phyloP scores from a whole-genome alignment of 2,113 vertebrate species.

The Rutilus rutilus region DNA sequence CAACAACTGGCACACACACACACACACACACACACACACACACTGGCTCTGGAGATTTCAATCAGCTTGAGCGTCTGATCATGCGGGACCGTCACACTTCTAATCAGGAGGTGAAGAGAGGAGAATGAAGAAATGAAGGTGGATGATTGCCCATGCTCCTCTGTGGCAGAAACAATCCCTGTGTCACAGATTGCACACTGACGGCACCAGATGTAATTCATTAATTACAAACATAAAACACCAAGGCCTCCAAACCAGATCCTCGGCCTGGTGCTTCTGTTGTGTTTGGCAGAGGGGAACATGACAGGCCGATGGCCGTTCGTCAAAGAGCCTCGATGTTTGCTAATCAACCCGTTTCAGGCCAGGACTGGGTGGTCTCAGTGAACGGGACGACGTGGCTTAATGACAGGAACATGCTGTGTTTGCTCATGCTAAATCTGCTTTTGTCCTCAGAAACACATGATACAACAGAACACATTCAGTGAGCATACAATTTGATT shows the following conservation, averaged over 20 bases:
- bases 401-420: not conserved
- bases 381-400: not conserved
- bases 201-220: conserved; percentile 81
- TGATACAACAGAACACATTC: not conserved
- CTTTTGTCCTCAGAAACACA: not conserved
- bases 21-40: not conserved
- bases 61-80: conserved; percentile 57
- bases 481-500: not conserved
- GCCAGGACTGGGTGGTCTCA: not conserved
- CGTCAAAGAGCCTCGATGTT: conserved; percentile 3
- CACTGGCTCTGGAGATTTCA: conserved; percentile 62
- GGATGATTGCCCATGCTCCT: conserved; percentile 74
- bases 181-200: conserved; percentile 76
- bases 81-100: conserved; percentile 54
- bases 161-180: conserved; percentile 76
- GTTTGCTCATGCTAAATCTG: not conserved
- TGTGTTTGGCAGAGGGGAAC: conserved; percentile 57
- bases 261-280: conserved; percentile 64
- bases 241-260: conserved; percentile 53
- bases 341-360: not conserved
- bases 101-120: conserved; percentile 74
- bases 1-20: not conserved
- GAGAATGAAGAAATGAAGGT: conserved; percentile 76
- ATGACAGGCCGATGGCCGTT: not conserved
- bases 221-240: conserved; percentile 78